Percentiles rank a stretch among this genome's conserved stretches.
These are phyloP conservation scores for Oxytorus armatus DNA, from an alignment of 2,888 invertebrate species.

Conservation along the genomic window DNA sequence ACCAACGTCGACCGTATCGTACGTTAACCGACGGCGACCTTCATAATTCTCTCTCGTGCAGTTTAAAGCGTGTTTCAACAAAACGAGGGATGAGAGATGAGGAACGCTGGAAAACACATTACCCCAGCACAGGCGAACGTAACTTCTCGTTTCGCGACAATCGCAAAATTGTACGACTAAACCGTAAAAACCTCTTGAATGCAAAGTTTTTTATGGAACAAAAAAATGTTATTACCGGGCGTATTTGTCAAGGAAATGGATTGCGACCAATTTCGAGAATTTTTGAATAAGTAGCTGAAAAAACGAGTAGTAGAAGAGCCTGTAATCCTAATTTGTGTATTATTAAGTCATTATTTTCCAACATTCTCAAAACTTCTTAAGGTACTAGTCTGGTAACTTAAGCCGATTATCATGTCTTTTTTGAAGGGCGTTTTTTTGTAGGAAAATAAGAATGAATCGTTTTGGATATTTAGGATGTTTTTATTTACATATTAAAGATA, in stretches of 20 bases:
- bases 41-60: constrained; percentile 57
- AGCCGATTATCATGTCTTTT: too few species aligned
- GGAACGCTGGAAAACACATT: constrained; percentile 48
- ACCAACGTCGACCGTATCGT: constrained; percentile 39
- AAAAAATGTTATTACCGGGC: constrained; percentile 27
- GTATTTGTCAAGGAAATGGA: constrained; percentile 4
- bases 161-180: constrained; percentile 27
- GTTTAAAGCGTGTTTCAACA: constrained; percentile 46
- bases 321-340: not conserved
- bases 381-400: too few species aligned
- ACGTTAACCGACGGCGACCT: constrained; percentile 42
- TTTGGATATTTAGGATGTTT: too few species aligned
- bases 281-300: not conserved
- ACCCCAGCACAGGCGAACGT: constrained; percentile 18
- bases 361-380: not conserved
- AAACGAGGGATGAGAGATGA: constrained; percentile 46
- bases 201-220: constrained; percentile 5
- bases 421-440: too few species aligned
- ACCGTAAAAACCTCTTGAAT: not conserved
- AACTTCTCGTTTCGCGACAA: constrained; percentile 31
- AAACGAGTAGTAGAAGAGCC: too few species aligned
- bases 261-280: not conserved
- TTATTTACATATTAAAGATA: too few species aligned
- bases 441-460: too few species aligned
- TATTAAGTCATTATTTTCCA: not conserved